Evolutionary conservation across 2,888 invertebrate genomes (phyloP).

Genomic region (Panorpa germanica): DNA sequence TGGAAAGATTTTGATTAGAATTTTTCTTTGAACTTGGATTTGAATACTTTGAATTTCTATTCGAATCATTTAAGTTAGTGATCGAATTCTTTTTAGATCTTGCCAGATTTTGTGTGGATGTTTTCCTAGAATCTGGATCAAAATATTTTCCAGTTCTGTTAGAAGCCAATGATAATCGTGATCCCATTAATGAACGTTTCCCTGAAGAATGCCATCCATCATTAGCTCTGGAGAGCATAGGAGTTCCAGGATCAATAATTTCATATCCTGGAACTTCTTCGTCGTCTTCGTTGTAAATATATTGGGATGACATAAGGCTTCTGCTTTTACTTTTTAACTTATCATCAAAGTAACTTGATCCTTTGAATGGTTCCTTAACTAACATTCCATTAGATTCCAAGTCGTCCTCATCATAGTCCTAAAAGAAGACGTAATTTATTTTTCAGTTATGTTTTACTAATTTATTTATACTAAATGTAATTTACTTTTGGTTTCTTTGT

Average conservation of each 20-base stretch:
- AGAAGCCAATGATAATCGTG: constrained; percentile 17
- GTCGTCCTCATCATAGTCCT: constrained; percentile 17
- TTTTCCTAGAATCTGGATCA: constrained; percentile 16
- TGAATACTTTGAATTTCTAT: constrained; percentile 21
- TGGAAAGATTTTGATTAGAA: constrained; percentile 26
- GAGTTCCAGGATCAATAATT: constrained; percentile 43
- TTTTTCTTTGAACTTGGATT: constrained; percentile 30
- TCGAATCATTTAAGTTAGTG: constrained; percentile 22
- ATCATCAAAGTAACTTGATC: constrained; percentile 11
- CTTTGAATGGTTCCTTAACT: constrained; percentile 9
- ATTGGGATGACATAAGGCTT: constrained; percentile 39
- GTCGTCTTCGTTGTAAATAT: constrained; percentile 41
- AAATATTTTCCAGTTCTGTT: too few species aligned
- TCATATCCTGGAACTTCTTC: constrained; percentile 40
- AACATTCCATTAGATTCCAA: constrained; percentile 13
- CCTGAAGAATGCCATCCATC: constrained; percentile 41
- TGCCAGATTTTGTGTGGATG: constrained; percentile 10
- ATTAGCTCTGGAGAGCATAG: constrained; percentile 43
- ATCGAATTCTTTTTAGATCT: constrained; percentile 9
- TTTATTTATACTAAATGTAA: constrained; percentile 14
- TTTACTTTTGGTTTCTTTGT: constrained; percentile 23
- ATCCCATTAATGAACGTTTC: constrained; percentile 24
- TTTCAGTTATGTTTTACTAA: too few species aligned
- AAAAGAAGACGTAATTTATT: too few species aligned
- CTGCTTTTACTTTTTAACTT: constrained; percentile 25